Evolutionary conservation across 1,140 invertebrate species (phyloP), one percentile per base, ranked within the genome.

Genomic region (Phenacoccus solenopsis): DNA sequence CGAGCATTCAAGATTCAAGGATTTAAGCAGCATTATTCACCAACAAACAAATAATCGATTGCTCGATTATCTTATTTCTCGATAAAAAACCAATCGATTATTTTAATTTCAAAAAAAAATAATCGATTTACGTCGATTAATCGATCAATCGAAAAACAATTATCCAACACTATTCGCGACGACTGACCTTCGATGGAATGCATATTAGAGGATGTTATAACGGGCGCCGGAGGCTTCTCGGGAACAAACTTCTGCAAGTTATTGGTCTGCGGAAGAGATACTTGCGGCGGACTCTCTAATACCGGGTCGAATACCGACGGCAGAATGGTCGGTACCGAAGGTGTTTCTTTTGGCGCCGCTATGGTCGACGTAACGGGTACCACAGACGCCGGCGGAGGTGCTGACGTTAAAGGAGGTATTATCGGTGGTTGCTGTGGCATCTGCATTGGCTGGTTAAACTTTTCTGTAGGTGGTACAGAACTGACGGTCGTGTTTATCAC

Each of bases 231-330:
- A 10, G 21, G 59, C 59, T 64, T 64, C 22, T 64, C 59, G 38
- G 38, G 38, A 16, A 49, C 20, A 16, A 24, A 64, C 25, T 64
- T 64, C 21, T 3, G 59, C 22, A 64, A 20, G 16, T 38, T 67
- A 22, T 57, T 28, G 3, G 28, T 59, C 25, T 27, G 9, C 20
- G 30, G 67, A 1, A 68, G n/a, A 20, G 49, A 1, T 22, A 57
- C 68, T 30, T 59, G 35, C 20, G 20, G 59, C 28, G 32, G 68
- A 13, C 78, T 74, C 16, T 81, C 76, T 24, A 82, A 82, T 22
- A 85, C 69, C 0, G 86, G 84, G 77, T 88, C 86, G 72, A 88
- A 89, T 71, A 88, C 86, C 1, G 86, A 87, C 0, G 82, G 75
- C 16, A 72, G 25, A 0, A 71, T 35, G 1, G 56, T 4, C n/a